phyloP scores from a whole-genome alignment of 2,888 invertebrate genomes.

The Parasteatoda lunata region DNA sequence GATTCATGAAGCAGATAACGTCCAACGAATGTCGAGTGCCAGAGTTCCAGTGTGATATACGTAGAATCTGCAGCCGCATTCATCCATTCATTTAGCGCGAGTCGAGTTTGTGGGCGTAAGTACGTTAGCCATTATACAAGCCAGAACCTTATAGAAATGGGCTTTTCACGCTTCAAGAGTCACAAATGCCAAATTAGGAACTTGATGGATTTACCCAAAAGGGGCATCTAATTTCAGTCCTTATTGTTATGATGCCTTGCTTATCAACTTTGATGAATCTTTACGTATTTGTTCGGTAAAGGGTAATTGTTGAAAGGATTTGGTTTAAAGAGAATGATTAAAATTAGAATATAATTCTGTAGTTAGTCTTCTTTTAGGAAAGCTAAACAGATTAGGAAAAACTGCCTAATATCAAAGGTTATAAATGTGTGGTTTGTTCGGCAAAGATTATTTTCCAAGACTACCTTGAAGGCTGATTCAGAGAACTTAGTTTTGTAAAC shows the following conservation, averaged over 20 bases:
- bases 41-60: slow-evolving; percentile 7
- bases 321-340: no score
- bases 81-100: slow-evolving; percentile 31
- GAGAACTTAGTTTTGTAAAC: no score
- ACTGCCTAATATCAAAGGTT: no score
- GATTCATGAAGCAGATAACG: slow-evolving; percentile 52
- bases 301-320: no score
- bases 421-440: no score
- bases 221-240: slow-evolving; percentile 50
- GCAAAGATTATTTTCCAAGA: no score
- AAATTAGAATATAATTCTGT: no score
- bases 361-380: no score
- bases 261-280: slow-evolving; percentile 5
- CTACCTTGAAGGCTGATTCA: no score
- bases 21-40: slow-evolving; percentile 29
- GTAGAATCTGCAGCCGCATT: slow-evolving; percentile 9
- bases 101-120: slow-evolving; percentile 12
- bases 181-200: slow-evolving; percentile 59
- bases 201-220: slow-evolving; percentile 56
- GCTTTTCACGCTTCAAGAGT: slow-evolving; percentile 48
- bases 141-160: slow-evolving; percentile 49
- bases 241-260: neutral
- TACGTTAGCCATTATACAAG: slow-evolving; percentile 24
- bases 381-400: no score
- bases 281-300: neutral